Base-by-base conservation (phyloP, 2,888 invertebrate species). In the Limulus polyphemus region DNA sequence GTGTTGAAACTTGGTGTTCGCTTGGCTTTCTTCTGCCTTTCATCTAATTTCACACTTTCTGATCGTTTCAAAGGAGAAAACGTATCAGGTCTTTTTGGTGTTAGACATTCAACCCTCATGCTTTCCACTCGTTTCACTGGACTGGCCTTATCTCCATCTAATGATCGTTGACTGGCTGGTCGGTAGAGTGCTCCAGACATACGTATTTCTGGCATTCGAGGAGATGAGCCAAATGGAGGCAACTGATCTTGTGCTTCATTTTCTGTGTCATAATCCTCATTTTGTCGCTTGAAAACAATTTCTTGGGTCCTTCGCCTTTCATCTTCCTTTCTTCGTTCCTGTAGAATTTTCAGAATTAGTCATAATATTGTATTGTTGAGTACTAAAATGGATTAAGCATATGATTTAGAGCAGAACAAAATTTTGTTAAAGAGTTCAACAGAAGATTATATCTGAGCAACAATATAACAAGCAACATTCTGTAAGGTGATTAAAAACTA, bases 1-100 rank as follows among this genome's bases (percentile, higher is more conserved):
- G 97, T 95, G 47, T 91, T 97, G 78, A 98, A 95, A 68, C 93
- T 94, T 0, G 97, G 92, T 0, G 93, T 94, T 68, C 93, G 83
- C 74, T 91, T 92, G 0, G 89, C 84, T 60, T 88, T 88, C 76
- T 66, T 64, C 16, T 62, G 63, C 13, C 67, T 65, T 47, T 67
- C 65, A 48, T 67, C 67, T 49, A 67, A 16, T n/a, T 64, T 59
- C 61, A 65, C 62, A 14, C 67, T 67, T 51, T 67, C 67, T 2
- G 67, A 65, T 52, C 67, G 55, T 32, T 67, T 67, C 57, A 66
- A 59, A 52, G 62, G 60, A 49, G 62, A 57, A 11, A 47, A 57
- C 3, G 14, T 14, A 13, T 64, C 62, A 4, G 60, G 60, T 59
- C 62, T 66, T 57, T 62, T 59, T 3, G 63, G 60, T n/a, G 60